Percentiles rank a stretch among this genome's conserved stretches.
phyloP scores from a whole-genome alignment of 1,140 invertebrate species.

The Drosophila santomea region DNA sequence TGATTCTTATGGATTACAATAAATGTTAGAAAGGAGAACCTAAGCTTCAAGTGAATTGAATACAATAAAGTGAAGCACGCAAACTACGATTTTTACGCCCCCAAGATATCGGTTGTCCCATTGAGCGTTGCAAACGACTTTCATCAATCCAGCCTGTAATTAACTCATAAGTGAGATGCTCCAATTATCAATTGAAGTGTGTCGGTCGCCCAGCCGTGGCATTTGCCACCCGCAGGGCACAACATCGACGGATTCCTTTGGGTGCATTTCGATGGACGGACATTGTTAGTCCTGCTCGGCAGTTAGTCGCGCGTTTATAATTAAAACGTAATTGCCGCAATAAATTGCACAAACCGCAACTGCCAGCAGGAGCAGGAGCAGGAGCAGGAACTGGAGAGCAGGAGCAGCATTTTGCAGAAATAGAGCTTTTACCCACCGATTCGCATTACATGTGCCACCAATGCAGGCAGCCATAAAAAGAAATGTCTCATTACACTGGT shows the following conservation, averaged over 20 bases:
- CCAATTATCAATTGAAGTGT: conserved; percentile 41
- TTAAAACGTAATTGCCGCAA: conserved; percentile 81
- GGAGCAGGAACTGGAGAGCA: no score
- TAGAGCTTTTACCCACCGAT: conserved; percentile 53
- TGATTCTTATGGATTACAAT: no score
- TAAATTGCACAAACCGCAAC: conserved; percentile 78
- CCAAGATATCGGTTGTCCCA: conserved; percentile 11
- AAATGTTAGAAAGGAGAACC: no score
- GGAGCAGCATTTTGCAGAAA: conserved; percentile 8
- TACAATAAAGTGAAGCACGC: not conserved
- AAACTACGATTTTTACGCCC: conserved; percentile 9
- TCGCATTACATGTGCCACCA: conserved; percentile 64
- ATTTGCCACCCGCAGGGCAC: conserved; percentile 12
- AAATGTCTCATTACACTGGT: conserved; percentile 38
- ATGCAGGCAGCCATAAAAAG: conserved; percentile 65
- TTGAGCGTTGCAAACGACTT: conserved; percentile 28
- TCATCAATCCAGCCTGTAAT: conserved; percentile 30
- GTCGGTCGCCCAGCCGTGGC: conserved; percentile 26
- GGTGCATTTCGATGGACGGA: not conserved
- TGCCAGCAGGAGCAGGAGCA: conserved; percentile 40
- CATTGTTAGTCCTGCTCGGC: conserved; percentile 47
- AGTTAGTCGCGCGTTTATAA: conserved; percentile 78
- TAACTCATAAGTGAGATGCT: conserved; percentile 41
- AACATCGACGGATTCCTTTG: conserved; percentile 35
- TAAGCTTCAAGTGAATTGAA: not conserved